Base-by-base conservation (phyloP, 1,140 invertebrate species). In the Neuroterus valhalla region DNA sequence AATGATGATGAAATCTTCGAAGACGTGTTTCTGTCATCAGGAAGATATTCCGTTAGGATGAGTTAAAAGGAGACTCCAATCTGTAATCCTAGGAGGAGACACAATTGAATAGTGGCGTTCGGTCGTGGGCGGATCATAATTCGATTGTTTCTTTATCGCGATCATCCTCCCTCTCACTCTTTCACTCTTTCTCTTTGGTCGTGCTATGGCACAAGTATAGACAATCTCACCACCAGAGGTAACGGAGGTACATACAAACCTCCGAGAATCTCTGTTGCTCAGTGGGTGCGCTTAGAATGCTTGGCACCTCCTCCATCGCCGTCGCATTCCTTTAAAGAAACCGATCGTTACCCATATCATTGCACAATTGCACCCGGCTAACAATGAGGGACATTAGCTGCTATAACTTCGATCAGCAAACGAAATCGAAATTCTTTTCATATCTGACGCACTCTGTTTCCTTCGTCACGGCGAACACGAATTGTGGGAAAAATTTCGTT, bases 131-230 rank as follows among this genome's bases (percentile, higher is more conserved):
- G 84, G 77, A 78, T 81, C 81, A 74, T 77, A 71, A 82, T 86
- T 86, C 85, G 85, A 86, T 86, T 86, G 85, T 86, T 86, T 86
- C 85, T 85, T 86, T 86, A 86, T 86, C 85, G 82, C 83, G 85
- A 86, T 85, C 84, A 84, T 85, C 79, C 80, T 83, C 78, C 55
- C 55, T 71, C 44, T 66, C 26, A 67, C 31, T 46, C 14, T 71
- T 17, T 43, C 42, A 55, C 26, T 70, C 11, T 77, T 48, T 48
- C 38, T 68, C 52, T 72, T 45, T 76, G 43, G 42, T 62, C 23
- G 48, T 52, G 14, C 72, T 44, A 52, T 46, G 46, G 50, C 70
- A 68, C 75, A 68, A 62, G 71, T 76, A 77, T 31, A 76, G 52
- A 77, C 48, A 71, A 48, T 69, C 72, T 73, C 69, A 55, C 31